Conservation (phyloP, 2,888 invertebrate genomes). For the Himalopsyche tibetana region DNA sequence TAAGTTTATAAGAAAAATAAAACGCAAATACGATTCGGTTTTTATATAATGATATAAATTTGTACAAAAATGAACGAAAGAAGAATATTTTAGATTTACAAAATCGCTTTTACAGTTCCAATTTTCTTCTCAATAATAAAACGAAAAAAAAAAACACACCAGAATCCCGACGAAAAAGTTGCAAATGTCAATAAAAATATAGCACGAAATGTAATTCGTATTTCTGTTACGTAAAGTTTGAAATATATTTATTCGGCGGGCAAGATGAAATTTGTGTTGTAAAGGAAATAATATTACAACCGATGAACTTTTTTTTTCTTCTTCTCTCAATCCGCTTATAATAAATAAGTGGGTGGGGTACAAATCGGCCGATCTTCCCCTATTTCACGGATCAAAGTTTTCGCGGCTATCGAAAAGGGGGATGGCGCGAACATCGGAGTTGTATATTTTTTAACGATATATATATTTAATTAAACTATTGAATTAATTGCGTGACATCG, state of each 20-base stretch:
- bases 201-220: neutral
- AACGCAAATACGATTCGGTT: neutral
- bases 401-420: constrained; percentile 47
- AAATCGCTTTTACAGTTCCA: constrained; percentile 14
- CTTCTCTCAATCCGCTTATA: constrained; percentile 4
- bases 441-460: too few relatives aligned
- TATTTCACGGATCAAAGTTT: constrained; percentile 41
- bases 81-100: constrained; percentile 8
- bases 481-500: too few relatives aligned
- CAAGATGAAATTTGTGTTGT: neutral
- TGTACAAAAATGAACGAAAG: neutral
- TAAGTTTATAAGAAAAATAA: constrained; percentile 9
- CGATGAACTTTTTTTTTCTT: constrained; percentile 15
- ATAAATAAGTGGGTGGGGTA: neutral
- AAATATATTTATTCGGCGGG: constrained; percentile 3
- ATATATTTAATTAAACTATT: too few relatives aligned
- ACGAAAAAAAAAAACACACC: neutral
- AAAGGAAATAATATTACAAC: constrained; percentile 21
- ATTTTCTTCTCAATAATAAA: constrained; percentile 26
- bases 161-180: neutral
- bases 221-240: neutral
- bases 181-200: constrained; percentile 5
- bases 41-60: constrained; percentile 7
- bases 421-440: too few relatives aligned
- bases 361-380: neutral